A percentile compares a stretch with the other conserved stretches of the same genome.
Evolutionary conservation across 2,113 vertebrate species (phyloP).

Genomic region (Oreochromis spilurus): DNA sequence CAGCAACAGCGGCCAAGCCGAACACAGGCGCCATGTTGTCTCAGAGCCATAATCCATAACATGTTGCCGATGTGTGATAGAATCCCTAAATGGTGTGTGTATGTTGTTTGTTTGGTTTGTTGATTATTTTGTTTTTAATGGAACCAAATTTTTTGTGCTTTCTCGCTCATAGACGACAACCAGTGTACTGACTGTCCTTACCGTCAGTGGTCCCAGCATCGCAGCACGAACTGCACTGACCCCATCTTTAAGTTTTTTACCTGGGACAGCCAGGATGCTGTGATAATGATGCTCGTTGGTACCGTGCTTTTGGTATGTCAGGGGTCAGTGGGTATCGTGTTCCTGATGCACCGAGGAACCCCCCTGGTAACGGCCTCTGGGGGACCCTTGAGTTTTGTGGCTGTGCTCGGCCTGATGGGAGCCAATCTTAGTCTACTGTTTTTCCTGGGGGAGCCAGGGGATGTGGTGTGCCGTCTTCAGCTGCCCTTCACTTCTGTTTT

Average conservation of each 20-base stretch:
- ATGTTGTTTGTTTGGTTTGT: neutral
- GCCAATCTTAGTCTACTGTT: neutral
- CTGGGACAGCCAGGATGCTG: slow-evolving; percentile 60
- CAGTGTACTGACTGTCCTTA: slow-evolving; percentile 66
- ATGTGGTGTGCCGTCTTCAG: slow-evolving; percentile 68
- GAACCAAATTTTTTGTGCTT: neutral
- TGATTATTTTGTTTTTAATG: neutral
- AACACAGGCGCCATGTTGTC: too few relatives aligned
- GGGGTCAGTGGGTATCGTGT: neutral
- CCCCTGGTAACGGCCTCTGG: neutral
- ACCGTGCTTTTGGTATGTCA: slow-evolving; percentile 38
- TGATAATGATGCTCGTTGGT: neutral
- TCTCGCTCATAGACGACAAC: slow-evolving; percentile 68
- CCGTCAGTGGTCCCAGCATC: slow-evolving; percentile 73
- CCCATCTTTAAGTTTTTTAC: slow-evolving; percentile 68
- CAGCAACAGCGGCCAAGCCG: too few relatives aligned
- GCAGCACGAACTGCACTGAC: slow-evolving; percentile 66
- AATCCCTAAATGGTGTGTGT: neutral
- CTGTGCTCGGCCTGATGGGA: neutral
- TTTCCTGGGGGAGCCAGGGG: slow-evolving; percentile 63
- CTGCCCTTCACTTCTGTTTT: slow-evolving; percentile 66
- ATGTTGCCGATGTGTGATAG: neutral
- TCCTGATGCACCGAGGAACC: neutral
- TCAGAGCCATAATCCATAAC: neutral
- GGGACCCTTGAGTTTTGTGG: neutral